Conservation (phyloP, 2,113 vertebrate genomes). For the Sorex fumeus region DNA sequence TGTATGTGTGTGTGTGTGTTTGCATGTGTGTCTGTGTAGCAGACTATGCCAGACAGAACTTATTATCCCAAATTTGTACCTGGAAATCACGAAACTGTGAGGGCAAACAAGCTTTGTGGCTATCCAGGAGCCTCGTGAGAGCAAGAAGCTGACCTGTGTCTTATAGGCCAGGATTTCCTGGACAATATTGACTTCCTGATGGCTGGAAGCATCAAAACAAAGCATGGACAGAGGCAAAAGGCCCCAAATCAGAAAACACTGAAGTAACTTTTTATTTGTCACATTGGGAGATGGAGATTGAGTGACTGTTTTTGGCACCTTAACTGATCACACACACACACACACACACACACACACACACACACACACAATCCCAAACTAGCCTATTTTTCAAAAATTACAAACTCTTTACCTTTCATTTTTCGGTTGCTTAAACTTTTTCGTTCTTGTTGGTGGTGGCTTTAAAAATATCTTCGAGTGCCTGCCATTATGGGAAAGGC, state of each 20-base stretch:
- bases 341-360: no score
- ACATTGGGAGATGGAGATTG: neutral
- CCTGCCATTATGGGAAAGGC: constrained; percentile 67
- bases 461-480: constrained; percentile 75
- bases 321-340: no score
- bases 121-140: neutral
- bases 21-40: neutral
- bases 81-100: neutral
- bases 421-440: constrained; percentile 55
- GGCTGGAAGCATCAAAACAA: neutral
- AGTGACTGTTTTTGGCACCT: neutral
- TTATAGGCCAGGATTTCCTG: neutral
- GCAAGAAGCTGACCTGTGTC: neutral
- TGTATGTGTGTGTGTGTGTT: neutral
- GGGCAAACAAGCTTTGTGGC: neutral
- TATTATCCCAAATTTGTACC: constrained; percentile 36
- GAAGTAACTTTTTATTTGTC: neutral
- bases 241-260: neutral
- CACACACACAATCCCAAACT: no score
- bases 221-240: neutral
- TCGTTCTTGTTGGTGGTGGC: constrained; percentile 36
- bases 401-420: constrained; percentile 43
- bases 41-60: constrained; percentile 39
- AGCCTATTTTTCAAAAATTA: neutral
- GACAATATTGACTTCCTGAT: neutral